Base-by-base conservation (phyloP, 2,797 vertebrate genomes). In the Squalus acanthias region DNA sequence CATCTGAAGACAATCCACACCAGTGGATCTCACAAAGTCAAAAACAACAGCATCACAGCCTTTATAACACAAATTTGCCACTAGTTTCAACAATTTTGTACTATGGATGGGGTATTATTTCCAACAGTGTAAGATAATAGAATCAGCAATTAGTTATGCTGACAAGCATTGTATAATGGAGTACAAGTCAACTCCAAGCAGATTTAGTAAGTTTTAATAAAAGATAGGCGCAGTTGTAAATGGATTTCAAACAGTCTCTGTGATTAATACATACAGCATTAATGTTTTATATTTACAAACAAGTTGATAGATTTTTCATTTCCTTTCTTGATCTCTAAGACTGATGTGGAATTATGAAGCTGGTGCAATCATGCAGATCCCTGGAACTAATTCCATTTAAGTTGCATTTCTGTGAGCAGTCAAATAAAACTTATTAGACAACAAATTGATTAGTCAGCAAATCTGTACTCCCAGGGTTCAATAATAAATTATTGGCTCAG, bases 341-440 rank as follows among this genome's bases (percentile, higher is more conserved):
- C 39, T 95, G 46, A 70, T 95, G 39, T 72, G 24, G 46, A 72
- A 95, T 29, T 46, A 26, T 39, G 17, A 72, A 95, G 93, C 9
- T 70, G 93, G 10, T 74, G 12, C 39, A 95, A 95, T 50, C 67
- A 72, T 13, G 22, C 10, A 26, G 20, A 12, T 95, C 39, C 67
- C 67, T 53, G 8, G n/a, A 70, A 70, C 1, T 53, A 72, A 72
- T 95, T 95, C 50, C 22, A 95, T 53, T 24, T 72, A 53, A 72
- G 60, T 5, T 20, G 65, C 91, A 67, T 94, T 74, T 95, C 69
- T 95, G 39, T 13, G 10, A 95, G 39, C 69, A 95, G 93, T 17
- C 67, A 95, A 95, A 95, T 72, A 50, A 95, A 95, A 72, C 13
- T 33, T 92, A 95, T 50, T 95, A 95, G 93, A 50, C 93, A 95